Conservation (phyloP, 2,797 vertebrate genomes). For the Lepidocolaptes lacrymiger region DNA sequence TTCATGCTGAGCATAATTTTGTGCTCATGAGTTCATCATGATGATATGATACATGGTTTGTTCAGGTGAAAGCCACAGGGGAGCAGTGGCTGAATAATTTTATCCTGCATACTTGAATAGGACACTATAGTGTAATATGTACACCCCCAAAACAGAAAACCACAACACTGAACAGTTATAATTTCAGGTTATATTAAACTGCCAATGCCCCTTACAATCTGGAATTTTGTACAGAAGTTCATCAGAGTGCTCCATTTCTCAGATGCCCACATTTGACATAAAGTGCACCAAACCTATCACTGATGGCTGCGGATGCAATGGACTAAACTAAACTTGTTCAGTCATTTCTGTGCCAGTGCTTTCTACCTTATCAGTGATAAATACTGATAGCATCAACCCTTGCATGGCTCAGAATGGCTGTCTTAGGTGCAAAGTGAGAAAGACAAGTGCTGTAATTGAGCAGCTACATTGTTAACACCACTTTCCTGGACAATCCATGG, state of each 20-base stretch:
- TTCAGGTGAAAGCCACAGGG: not conserved
- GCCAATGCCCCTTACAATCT: not conserved
- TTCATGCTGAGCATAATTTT: not conserved
- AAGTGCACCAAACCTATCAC: not conserved
- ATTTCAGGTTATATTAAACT: not conserved
- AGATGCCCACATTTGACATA: fast-evolving
- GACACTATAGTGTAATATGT: not conserved
- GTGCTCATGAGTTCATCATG: fast-evolving
- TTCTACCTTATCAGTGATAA: not conserved
- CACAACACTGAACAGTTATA: not conserved
- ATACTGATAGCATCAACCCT: not conserved
- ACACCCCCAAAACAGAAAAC: not conserved
- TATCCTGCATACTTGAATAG: not conserved
- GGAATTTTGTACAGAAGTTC: not conserved
- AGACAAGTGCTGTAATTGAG: not conserved
- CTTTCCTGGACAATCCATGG: not conserved
- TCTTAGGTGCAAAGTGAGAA: not conserved
- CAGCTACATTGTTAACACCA: not conserved
- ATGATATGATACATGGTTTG: not conserved
- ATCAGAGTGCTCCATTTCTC: not conserved
- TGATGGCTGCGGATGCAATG: not conserved
- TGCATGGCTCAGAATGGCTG: not conserved
- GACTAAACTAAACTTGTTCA: not conserved
- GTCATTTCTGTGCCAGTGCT: not conserved
- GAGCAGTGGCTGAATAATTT: not conserved